Base-by-base conservation (phyloP, 2,888 invertebrate genomes). In the Salticus scenicus region DNA sequence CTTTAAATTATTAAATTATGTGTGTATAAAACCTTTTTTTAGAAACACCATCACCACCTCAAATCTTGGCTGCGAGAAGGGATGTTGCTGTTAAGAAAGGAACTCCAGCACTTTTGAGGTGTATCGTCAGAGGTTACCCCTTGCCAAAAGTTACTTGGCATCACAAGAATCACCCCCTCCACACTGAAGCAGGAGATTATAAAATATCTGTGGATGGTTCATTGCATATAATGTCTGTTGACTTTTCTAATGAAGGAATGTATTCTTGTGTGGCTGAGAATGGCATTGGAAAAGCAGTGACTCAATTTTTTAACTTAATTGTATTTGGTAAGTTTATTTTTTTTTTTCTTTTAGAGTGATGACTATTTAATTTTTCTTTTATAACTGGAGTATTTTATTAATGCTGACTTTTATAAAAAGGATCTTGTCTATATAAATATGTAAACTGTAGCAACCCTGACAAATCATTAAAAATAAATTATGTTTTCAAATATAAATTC, bases 191-290 rank as follows among this genome's bases (percentile, higher is more conserved):
- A 12, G 89, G 88, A 0, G 80, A 88, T 42, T 87, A 87, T 81
- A 83, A 87, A 41, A 76, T 89, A 12, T 77, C 88, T 14, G 64
- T 84, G 8, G 88, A 87, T 76, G 89, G 89, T 5, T 88, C 89
- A 4, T 83, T 89, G 57, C 88, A 89, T 96, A 95, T 96, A 5
- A 76, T 80, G 76, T 51, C 76, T n/a, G 80, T 77, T n/a, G 47
- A 33, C 2, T 37, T 94, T 88, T 94, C 94, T 77, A 98, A 98
- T 91, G 94, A 94, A 30, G 98, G 97, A 47, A 94, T 94, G 14
- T 98, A 98, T 91, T 93, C 95, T 78, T 98, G 98, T 90, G 93
- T 94, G 10, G 98, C 96, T 0, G 94, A 95, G 90, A 98, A 98
- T 91, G 90, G 91, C 0, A 27, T 82, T 8, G 87, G 87, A n/a